Conservation (phyloP, 2,797 vertebrate species). For the Sebastes oblongus region DNA sequence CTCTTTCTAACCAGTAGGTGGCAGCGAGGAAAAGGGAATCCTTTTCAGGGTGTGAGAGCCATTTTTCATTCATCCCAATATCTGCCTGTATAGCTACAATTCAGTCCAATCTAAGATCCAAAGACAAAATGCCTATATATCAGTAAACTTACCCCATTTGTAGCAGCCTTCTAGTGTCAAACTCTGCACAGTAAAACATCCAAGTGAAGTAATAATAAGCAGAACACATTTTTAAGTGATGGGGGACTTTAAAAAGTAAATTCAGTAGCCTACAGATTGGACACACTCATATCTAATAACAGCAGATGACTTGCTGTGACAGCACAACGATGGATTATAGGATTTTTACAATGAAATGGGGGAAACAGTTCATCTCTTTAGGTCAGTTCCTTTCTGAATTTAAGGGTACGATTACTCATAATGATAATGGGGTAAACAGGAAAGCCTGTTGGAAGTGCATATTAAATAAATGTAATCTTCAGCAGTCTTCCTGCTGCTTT, state of each 20-base stretch:
- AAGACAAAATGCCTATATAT: background rate
- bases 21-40: conserved; percentile 56
- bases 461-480: conserved; percentile 18
- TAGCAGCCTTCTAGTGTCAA: background rate
- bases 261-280: background rate
- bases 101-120: background rate
- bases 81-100: background rate
- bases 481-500: conserved; percentile 3
- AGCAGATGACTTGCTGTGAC: background rate
- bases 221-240: background rate
- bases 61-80: conserved; percentile 11
- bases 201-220: background rate
- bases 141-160: background rate
- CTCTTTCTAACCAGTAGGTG: conserved; percentile 56
- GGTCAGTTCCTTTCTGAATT: background rate
- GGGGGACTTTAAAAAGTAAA: background rate
- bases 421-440: conserved; percentile 17
- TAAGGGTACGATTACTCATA: background rate
- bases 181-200: background rate
- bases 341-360: background rate
- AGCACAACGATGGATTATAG: background rate
- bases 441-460: conserved; percentile 12
- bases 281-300: background rate
- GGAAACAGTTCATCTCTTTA: background rate
- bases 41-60: background rate